Base-by-base conservation (phyloP, 37 sponge, comb jelly and placozoan species). In the Geodia barretti region DNA sequence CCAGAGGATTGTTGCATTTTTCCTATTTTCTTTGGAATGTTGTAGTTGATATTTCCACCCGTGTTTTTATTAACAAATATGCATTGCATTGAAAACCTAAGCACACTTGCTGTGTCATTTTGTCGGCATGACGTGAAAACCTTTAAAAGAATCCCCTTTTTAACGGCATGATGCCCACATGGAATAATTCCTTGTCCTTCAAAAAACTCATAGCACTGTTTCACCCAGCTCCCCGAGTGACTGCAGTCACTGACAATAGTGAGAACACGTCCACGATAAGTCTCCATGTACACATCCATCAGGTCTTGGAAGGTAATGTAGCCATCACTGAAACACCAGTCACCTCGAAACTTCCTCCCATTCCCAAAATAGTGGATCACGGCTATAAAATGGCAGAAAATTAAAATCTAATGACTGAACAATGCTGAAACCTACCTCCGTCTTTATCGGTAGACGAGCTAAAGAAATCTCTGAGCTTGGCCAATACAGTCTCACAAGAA, bases 241-340 rank as follows among this genome's bases (percentile, higher is more conserved):
- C 75, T 78, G 63, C 91, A 91, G 74, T 91, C 91, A 68, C 73
- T 63, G 37, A 86, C 75, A 31, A 91, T 3, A 34, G 79, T 79
- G 58, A 91, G 68, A 19, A 86, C 34, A 33, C 74, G 64, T 17
- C 87, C 91, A 28, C 67, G 62, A 63, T 78, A 83, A 62, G 60
- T 39, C 17, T 20, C 54, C 60, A 71, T 37, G 72, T 91, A 91
- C 26, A 91, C 79, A 5, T 65, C 47, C 64, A 80, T n/a, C 24
- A 91, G 31, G 32, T 91, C 91, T 11, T 79, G 64, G 41, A 91
- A 78, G 32, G 75, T 68, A 29, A 92, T 75, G 59, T 64, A 70
- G 34, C 85, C 85, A 71, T 87, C 92, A 36, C 78, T 73, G 69
- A 93, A 93, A 65, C 93, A 93, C 93, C 93, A 93, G 83, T 88